Evolutionary conservation across 1,140 invertebrate genomes (phyloP), one percentile per base, ranked within the genome.

Genomic region (Cryptotermes secundus): DNA sequence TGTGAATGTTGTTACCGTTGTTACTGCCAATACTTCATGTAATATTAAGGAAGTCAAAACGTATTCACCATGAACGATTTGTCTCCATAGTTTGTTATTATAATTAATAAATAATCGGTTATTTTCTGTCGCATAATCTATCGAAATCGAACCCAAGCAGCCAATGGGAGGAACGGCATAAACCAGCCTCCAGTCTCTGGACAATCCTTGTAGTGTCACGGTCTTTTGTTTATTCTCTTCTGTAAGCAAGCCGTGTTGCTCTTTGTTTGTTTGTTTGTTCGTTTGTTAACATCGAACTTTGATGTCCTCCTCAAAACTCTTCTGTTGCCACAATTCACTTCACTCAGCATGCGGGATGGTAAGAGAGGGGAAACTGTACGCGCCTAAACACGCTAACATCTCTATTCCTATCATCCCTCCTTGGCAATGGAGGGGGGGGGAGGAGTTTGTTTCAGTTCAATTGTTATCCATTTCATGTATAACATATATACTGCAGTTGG

Each of bases 381-480:
- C 31, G 59, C 31, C 7, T n/a, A 1, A 26, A 72, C 26, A 72
- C 4, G 59, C 59, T 31, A 72, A 72, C 59, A 72, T 72, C 59
- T 72, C 59, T 72, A 72, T 72, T 72, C 59, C 26, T 72, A 72
- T 72, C 59, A 31, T 31, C 59, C n/a, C 26, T 72, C 26, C 59
- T 31, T 72, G 26, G 26, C 6, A 2, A 12, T 2, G 59, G 12
- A 31, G 59, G 59, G 1, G 59, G 59, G 59, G 59, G 7, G 59
- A 31, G 26, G 26, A 31, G 59, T n/a, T 6, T 26, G 59, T 26
- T 31, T 31, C 59, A n/a, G 26, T 72, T 72, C 59, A 72, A 72
- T 72, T 72, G 59, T 31, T 59, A 72, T 72, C 59, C 59, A 72
- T 72, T 72, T 72, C 59, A 72, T 72, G 59, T 72, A 31, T 72